Evolutionary conservation across 2,797 vertebrate genomes (phyloP).

Genomic region (Carapus acus): DNA sequence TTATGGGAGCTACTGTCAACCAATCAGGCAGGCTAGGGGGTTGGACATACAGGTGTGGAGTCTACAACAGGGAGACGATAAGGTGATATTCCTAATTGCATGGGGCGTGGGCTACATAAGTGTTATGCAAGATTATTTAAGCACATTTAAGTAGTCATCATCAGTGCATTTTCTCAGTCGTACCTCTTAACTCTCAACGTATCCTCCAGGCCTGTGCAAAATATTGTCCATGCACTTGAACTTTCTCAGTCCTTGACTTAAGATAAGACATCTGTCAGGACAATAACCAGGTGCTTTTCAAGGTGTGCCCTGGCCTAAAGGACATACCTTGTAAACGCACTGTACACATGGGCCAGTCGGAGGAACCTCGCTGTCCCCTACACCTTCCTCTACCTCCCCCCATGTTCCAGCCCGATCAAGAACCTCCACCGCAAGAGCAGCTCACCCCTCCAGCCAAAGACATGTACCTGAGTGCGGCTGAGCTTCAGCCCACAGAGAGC

Average conservation of each 20-base stretch:
- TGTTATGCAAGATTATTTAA: too few relatives aligned
- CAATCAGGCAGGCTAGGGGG: too few relatives aligned
- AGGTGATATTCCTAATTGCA: too few relatives aligned
- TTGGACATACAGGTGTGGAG: too few relatives aligned
- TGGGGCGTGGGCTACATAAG: too few relatives aligned
- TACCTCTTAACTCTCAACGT: too few relatives aligned
- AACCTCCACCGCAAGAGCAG: constrained; percentile 76
- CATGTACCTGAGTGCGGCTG: constrained; percentile 91
- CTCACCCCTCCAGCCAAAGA: constrained; percentile 79
- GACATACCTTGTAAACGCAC: constrained; percentile 86
- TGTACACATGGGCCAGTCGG: constrained; percentile 86
- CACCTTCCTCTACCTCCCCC: constrained; percentile 87
- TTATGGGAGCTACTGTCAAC: too few relatives aligned
- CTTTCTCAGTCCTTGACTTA: constrained; percentile 39
- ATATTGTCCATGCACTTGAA: neutral
- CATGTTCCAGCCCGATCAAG: constrained; percentile 89
- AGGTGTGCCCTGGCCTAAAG: constrained; percentile 85
- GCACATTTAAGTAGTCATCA: too few relatives aligned
- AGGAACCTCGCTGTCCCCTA: constrained; percentile 88
- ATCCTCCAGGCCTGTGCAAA: neutral
- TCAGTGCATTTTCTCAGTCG: too few relatives aligned
- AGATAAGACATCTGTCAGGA: constrained; percentile 92
- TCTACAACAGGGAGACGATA: too few relatives aligned
- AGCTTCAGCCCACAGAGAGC: constrained; percentile 95
- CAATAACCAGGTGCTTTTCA: constrained; percentile 89